Conservation (phyloP, 2,888 invertebrate genomes). For the Unio delphinus region DNA sequence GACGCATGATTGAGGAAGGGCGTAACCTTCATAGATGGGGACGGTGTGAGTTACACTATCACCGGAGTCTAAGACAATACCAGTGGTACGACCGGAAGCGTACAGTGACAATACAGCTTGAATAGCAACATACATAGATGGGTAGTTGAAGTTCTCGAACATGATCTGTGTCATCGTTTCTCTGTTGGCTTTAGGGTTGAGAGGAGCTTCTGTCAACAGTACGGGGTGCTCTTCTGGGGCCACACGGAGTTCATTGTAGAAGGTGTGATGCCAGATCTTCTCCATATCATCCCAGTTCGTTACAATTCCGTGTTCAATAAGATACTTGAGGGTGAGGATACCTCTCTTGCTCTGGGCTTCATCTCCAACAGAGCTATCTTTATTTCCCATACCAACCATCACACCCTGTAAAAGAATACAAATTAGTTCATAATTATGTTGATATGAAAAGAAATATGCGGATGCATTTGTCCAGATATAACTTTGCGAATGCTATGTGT, state of each 20-base stretch:
- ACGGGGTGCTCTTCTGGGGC: slow-evolving; percentile 96
- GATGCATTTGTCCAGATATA: no score
- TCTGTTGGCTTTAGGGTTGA: slow-evolving; percentile 94
- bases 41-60: slow-evolving; percentile 94
- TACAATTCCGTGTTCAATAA: slow-evolving; percentile 66
- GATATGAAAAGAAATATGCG: slow-evolving; percentile 24
- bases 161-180: slow-evolving; percentile 86
- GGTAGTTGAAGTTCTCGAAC: slow-evolving; percentile 81
- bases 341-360: slow-evolving; percentile 65
- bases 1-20: slow-evolving; percentile 64
- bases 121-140: slow-evolving; percentile 92
- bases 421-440: not conserved
- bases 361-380: slow-evolving; percentile 60
- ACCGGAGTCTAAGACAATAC: slow-evolving; percentile 91
- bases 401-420: slow-evolving; percentile 63
- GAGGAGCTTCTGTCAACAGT: slow-evolving; percentile 83
- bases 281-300: slow-evolving; percentile 69
- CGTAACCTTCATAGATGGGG: slow-evolving; percentile 78
- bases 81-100: slow-evolving; percentile 93
- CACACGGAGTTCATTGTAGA: slow-evolving; percentile 80
- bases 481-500: no score
- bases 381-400: slow-evolving; percentile 97
- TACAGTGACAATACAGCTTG: slow-evolving; percentile 92
- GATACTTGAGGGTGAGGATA: slow-evolving; percentile 65
- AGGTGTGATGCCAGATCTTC: slow-evolving; percentile 66